A percentile compares a stretch with the other conserved stretches of the same genome.
These are phyloP conservation scores for Cricetomys ansorgei DNA, from an alignment of 2,113 vertebrate species.

Conservation along the genomic window DNA sequence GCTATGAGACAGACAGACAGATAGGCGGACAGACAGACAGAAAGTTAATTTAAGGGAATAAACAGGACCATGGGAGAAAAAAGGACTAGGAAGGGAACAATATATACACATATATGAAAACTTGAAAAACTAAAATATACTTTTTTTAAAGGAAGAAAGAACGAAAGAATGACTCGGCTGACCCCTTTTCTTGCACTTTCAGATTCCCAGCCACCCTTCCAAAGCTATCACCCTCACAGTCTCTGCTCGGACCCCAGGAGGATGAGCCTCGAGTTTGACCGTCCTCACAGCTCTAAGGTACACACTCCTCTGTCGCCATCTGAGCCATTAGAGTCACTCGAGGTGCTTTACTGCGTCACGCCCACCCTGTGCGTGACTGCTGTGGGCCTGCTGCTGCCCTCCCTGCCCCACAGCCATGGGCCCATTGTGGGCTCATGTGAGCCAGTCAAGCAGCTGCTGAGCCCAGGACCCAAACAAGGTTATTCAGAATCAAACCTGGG, in stretches of 20 bases:
- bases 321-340: neutral
- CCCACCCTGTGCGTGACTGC: neutral
- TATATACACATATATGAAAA: neutral
- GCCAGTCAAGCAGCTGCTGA: rapidly evolving
- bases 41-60: too few relatives aligned
- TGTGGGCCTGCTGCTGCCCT: rapidly evolving
- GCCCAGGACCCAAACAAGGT: neutral
- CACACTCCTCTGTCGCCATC: too few relatives aligned
- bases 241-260: neutral
- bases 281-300: neutral
- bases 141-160: neutral
- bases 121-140: neutral
- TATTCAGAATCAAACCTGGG: neutral
- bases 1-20: neutral
- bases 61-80: neutral
- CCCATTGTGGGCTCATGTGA: neutral
- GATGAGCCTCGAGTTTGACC: neutral
- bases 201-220: neutral
- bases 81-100: neutral
- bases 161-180: too few relatives aligned
- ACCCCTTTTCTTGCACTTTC: neutral
- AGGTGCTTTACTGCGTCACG: neutral
- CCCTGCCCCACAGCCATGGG: neutral
- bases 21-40: neutral
- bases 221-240: too few relatives aligned